These are phyloP conservation scores for Cheilosia scutellata DNA, from an alignment of 2,888 invertebrate genomes.

Conservation along the genomic window DNA sequence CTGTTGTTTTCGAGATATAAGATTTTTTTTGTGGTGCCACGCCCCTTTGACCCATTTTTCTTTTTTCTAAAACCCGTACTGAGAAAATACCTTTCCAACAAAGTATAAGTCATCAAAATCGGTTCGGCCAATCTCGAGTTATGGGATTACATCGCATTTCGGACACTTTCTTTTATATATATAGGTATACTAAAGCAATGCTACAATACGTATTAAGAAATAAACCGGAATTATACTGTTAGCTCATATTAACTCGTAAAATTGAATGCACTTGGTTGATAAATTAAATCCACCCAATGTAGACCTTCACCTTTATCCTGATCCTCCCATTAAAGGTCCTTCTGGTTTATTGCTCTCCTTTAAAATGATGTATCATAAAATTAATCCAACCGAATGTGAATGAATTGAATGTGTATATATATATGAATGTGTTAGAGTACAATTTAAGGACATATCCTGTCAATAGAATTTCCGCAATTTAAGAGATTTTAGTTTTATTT, in stretches of 20 bases:
- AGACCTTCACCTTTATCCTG: neutral
- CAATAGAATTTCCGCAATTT: constrained; percentile 34
- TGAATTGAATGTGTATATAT: constrained; percentile 22
- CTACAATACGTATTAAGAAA: too few species aligned
- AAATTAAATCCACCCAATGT: constrained; percentile 13
- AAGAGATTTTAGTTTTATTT: constrained; percentile 13
- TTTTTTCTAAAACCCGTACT: too few species aligned
- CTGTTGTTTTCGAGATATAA: too few species aligned
- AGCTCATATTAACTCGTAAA: neutral
- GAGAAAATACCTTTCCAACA: too few species aligned
- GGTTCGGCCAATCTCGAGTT: too few species aligned
- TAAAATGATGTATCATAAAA: constrained; percentile 36
- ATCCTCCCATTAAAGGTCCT: neutral
- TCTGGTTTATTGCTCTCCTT: neutral
- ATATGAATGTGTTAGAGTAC: neutral
- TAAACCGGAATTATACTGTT: neutral
- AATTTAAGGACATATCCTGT: constrained; percentile 46
- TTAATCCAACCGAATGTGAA: constrained; percentile 49
- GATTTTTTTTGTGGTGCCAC: too few species aligned
- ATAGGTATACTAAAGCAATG: too few species aligned
- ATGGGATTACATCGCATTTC: too few species aligned
- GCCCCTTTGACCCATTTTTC: too few species aligned
- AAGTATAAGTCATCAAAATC: too few species aligned
- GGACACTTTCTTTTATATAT: too few species aligned
- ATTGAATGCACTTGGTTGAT: constrained; percentile 8